phyloP scores from a whole-genome alignment of 2,797 vertebrate species.

The Acanthurus lineatus region DNA sequence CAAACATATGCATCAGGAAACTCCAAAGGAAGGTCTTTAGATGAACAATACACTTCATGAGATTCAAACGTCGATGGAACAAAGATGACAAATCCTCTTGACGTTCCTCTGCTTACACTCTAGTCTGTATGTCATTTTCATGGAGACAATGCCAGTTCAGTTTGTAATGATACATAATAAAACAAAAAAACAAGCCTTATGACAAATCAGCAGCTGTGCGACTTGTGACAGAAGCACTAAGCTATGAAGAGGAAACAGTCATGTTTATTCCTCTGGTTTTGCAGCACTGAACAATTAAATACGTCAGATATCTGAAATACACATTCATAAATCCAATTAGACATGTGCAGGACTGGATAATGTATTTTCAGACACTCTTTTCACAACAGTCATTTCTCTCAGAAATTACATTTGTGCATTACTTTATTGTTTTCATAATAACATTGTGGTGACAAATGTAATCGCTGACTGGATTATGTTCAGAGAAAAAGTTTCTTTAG shows the following conservation, averaged over 20 bases:
- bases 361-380: neutral
- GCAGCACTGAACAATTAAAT: neutral
- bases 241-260: neutral
- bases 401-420: no score
- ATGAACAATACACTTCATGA: neutral
- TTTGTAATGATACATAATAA: neutral
- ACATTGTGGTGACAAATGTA: no score
- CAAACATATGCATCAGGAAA: no score
- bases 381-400: neutral
- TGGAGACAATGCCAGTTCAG: neutral
- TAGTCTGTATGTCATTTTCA: neutral
- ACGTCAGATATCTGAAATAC: neutral
- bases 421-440: no score
- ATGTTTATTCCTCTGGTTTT: neutral
- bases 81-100: neutral
- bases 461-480: no score
- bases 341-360: neutral
- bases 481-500: no score
- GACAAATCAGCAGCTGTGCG: neutral
- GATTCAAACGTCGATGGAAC: neutral
- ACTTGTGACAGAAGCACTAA: neutral
- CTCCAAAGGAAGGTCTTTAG: no score
- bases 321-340: neutral
- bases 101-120: neutral
- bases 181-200: neutral